phyloP scores from a whole-genome alignment of 1,140 invertebrate species.

The Sarcophaga peregrina region DNA sequence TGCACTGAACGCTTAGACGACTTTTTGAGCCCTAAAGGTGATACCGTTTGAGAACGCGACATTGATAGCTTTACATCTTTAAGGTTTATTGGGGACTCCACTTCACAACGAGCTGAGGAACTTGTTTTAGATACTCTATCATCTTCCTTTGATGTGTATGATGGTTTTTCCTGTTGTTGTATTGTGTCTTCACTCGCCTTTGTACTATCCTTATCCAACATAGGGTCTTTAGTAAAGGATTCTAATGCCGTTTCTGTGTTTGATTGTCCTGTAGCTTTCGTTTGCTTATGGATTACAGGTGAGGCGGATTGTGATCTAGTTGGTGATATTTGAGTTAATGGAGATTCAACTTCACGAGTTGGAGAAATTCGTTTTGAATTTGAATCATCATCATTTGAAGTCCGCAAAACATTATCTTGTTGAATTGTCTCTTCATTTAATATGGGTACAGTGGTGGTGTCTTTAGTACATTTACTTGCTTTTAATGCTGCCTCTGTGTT shows the following conservation, averaged over 20 bases:
- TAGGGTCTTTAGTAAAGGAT: background rate
- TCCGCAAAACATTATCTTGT: too few relatives aligned
- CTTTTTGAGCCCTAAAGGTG: too few relatives aligned
- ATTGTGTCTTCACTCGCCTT: background rate
- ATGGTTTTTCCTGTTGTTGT: background rate
- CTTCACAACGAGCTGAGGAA: background rate
- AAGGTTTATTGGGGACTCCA: background rate
- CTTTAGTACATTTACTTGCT: background rate
- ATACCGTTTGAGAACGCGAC: background rate
- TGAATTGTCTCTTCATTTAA: background rate
- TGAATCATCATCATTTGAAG: too few relatives aligned
- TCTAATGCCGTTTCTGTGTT: constrained; percentile 21
- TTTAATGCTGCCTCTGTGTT: constrained; percentile 30
- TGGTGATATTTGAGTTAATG: too few relatives aligned
- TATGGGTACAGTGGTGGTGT: background rate
- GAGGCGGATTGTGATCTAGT: too few relatives aligned
- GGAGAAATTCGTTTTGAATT: too few relatives aligned
- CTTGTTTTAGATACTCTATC: background rate
- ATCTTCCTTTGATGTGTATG: background rate
- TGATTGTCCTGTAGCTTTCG: constrained; percentile 7
- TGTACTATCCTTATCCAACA: background rate
- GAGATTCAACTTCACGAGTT: too few relatives aligned
- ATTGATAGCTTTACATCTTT: background rate
- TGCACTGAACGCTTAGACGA: constrained; percentile 28
- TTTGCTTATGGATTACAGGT: too few relatives aligned